Conservation (phyloP, 2,113 vertebrate genomes). For the Carassius auratus region DNA sequence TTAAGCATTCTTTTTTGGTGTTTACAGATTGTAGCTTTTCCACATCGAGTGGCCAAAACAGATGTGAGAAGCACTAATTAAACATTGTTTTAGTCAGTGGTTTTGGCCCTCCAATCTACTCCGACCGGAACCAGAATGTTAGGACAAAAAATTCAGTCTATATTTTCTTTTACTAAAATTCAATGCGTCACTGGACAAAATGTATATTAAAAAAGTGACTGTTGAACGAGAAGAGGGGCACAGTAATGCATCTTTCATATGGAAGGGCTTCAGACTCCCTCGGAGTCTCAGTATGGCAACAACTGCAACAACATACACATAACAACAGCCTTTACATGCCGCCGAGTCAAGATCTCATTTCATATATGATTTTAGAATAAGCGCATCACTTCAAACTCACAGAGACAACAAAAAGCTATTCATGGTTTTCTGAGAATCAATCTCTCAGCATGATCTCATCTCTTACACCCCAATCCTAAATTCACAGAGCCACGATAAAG, state of each 20-base stretch:
- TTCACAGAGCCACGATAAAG: conserved; percentile 29
- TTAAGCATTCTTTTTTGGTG: no score
- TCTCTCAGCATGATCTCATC: conserved; percentile 9
- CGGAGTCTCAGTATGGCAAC: background rate
- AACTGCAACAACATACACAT: conserved; percentile 3
- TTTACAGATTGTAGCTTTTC: no score
- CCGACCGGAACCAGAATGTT: no score
- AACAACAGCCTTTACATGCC: background rate
- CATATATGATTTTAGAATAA: background rate
- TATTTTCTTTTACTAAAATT: no score
- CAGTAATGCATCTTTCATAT: background rate
- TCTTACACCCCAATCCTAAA: conserved; percentile 1
- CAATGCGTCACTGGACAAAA: background rate
- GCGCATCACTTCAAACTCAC: background rate
- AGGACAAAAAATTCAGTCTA: no score
- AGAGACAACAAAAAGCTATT: conserved; percentile 18
- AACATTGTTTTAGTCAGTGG: no score
- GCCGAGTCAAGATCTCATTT: background rate
- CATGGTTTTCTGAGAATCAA: background rate
- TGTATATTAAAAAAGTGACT: background rate
- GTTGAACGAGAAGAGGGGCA: background rate
- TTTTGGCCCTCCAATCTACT: no score
- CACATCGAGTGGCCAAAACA: no score
- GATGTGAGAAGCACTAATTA: no score
- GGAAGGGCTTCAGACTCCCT: background rate